A percentile compares a stretch with the other conserved stretches of the same genome.
phyloP scores from a whole-genome alignment of 2,113 vertebrate species.

The Nerophis ophidion region DNA sequence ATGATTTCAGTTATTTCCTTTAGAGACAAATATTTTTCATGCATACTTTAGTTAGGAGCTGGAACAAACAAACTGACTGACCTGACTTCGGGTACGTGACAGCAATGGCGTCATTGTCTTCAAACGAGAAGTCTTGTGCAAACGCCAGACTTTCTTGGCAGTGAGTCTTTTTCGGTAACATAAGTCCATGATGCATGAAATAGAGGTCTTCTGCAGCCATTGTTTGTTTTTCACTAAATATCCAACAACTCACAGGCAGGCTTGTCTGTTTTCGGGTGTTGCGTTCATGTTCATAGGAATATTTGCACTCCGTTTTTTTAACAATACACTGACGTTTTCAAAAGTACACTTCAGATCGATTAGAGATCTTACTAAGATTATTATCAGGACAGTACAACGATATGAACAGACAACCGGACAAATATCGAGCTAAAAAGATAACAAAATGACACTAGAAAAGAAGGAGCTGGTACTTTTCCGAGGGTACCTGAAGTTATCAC shows the following conservation, averaged over 20 bases:
- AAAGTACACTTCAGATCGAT: neutral
- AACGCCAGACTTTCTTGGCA: slow-evolving; percentile 46
- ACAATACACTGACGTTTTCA: neutral
- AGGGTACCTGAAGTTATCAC: neutral
- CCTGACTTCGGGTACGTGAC: slow-evolving; percentile 60
- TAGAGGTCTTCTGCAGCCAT: slow-evolving; percentile 16
- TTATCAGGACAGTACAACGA: neutral
- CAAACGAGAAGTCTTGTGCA: slow-evolving; percentile 39
- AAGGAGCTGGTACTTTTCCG: neutral
- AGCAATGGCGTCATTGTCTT: slow-evolving; percentile 51
- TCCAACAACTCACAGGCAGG: neutral
- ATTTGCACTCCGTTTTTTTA: neutral
- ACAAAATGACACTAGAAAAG: neutral
- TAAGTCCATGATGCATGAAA: slow-evolving; percentile 9
- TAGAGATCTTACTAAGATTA: neutral
- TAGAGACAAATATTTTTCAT: no score
- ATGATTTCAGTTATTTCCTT: no score
- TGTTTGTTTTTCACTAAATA: neutral
- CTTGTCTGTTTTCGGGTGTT: neutral
- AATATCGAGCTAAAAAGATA: neutral
- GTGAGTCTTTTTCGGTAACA: slow-evolving; percentile 47
- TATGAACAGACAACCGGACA: neutral
- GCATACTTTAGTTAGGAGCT: no score
- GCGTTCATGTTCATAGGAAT: neutral
- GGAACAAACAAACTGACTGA: slow-evolving; percentile 7